Conservation (phyloP, 2,888 invertebrate species). For the Thecocarcelia acutangulata region DNA sequence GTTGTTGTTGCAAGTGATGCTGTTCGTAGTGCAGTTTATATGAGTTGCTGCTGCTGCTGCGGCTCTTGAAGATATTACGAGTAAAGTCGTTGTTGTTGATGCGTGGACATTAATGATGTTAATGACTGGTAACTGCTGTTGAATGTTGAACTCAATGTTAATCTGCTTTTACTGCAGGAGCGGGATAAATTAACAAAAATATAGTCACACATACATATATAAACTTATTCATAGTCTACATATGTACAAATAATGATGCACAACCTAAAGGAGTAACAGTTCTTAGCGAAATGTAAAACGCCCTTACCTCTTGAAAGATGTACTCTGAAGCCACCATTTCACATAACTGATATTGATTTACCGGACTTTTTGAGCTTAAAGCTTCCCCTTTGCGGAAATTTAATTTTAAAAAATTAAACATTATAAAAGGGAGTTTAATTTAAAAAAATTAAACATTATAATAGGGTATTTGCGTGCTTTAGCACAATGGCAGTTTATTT, state of each 20-base stretch:
- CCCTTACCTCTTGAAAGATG: no score
- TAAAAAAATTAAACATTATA: no score
- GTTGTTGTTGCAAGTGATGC: slow-evolving; percentile 1
- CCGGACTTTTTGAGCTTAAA: no score
- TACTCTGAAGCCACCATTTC: no score
- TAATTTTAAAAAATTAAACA: no score
- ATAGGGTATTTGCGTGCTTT: no score
- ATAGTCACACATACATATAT: not conserved
- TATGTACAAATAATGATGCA: slow-evolving; percentile 10
- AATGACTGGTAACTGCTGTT: slow-evolving; percentile 76
- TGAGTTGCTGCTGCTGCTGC: no score
- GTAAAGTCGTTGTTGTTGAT: slow-evolving; percentile 69
- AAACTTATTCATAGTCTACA: not conserved
- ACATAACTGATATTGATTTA: no score
- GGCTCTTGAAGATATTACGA: not conserved
- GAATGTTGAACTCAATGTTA: slow-evolving; percentile 69
- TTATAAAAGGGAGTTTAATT: no score
- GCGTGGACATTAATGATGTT: slow-evolving; percentile 78
- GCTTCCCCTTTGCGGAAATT: no score
- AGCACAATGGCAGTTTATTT: no score
- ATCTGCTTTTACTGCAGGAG: slow-evolving; percentile 32
- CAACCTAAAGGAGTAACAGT: slow-evolving; percentile 23
- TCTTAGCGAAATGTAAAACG: not conserved
- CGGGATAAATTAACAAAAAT: slow-evolving; percentile 44
- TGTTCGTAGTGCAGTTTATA: not conserved